Conservation (phyloP, 2,797 vertebrate genomes). For the Phataginus tetradactyla region DNA sequence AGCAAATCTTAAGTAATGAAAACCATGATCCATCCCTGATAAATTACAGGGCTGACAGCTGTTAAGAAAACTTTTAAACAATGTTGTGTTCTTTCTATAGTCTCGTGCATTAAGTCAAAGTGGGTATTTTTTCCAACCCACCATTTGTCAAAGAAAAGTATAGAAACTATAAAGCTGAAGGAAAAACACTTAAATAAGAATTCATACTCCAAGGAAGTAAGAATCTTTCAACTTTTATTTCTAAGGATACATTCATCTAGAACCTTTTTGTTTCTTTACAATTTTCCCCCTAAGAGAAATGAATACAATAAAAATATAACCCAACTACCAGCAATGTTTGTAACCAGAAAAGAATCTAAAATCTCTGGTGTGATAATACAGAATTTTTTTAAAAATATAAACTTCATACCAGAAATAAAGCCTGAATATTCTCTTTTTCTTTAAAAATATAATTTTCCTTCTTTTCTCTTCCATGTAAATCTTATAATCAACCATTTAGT, state of each 20-base stretch:
- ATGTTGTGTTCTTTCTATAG: not conserved
- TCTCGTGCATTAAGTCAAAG: not conserved
- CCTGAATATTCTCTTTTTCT: slow-evolving; percentile 83
- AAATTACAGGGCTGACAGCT: not conserved
- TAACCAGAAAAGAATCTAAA: slow-evolving; percentile 81
- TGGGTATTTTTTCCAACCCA: slow-evolving; percentile 26
- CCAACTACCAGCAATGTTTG: slow-evolving; percentile 79
- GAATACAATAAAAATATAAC: slow-evolving; percentile 84
- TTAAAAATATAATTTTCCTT: slow-evolving; percentile 82
- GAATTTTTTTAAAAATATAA: slow-evolving; percentile 80
- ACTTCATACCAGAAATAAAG: slow-evolving; percentile 83
- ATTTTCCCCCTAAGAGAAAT: slow-evolving; percentile 81
- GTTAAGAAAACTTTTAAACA: not conserved
- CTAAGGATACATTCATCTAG: slow-evolving; percentile 80
- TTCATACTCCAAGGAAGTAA: slow-evolving; percentile 80
- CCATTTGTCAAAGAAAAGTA: slow-evolving; percentile 16
- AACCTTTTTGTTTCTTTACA: slow-evolving; percentile 81
- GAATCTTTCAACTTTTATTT: slow-evolving; percentile 84
- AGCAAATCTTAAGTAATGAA: not conserved
- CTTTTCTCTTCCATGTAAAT: slow-evolving; percentile 71
- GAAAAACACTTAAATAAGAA: slow-evolving; percentile 79
- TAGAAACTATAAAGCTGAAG: slow-evolving; percentile 42
- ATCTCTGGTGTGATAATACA: slow-evolving; percentile 81
- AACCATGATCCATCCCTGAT: not conserved
- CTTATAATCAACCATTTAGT: slow-evolving; percentile 63